phyloP scores from a whole-genome alignment of 2,113 vertebrate genomes.

The Pseudopodoces humilis region DNA sequence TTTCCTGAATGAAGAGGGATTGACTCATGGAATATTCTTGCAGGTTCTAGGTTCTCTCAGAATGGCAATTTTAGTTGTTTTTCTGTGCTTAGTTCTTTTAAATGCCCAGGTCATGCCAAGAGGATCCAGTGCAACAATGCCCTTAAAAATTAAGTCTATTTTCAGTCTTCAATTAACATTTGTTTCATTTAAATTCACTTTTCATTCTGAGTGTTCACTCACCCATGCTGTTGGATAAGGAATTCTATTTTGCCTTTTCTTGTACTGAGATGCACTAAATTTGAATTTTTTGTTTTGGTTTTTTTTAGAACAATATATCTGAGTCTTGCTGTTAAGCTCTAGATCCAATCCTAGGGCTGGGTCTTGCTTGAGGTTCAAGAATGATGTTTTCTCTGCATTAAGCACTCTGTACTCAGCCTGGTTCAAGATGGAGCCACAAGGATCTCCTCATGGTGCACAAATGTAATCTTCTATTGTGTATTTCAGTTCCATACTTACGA shows the following conservation, averaged over 20 bases:
- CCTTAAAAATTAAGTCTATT: not conserved
- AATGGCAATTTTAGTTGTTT: not conserved
- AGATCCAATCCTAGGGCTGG: not conserved
- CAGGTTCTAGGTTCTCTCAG: not conserved
- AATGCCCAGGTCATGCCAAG: not conserved
- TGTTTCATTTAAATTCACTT: not conserved
- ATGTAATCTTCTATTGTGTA: not conserved
- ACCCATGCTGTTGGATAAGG: not conserved
- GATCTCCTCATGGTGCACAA: not conserved
- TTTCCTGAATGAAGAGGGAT: not conserved
- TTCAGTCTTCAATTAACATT: not conserved
- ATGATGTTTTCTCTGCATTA: not conserved
- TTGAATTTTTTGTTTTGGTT: not conserved
- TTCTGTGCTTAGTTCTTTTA: not conserved
- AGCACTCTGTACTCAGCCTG: not conserved
- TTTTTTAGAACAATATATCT: not conserved
- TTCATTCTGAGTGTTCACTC: not conserved
- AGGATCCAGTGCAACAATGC: not conserved
- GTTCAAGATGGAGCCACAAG: not conserved
- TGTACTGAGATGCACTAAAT: not conserved
- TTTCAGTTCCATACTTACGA: not conserved
- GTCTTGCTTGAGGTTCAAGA: not conserved
- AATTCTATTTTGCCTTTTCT: not conserved
- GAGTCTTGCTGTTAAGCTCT: not conserved
- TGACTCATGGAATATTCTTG: slow-evolving; percentile 27